Conservation (phyloP, 2,888 invertebrate species). For the Zygothrica quintamaculata region DNA sequence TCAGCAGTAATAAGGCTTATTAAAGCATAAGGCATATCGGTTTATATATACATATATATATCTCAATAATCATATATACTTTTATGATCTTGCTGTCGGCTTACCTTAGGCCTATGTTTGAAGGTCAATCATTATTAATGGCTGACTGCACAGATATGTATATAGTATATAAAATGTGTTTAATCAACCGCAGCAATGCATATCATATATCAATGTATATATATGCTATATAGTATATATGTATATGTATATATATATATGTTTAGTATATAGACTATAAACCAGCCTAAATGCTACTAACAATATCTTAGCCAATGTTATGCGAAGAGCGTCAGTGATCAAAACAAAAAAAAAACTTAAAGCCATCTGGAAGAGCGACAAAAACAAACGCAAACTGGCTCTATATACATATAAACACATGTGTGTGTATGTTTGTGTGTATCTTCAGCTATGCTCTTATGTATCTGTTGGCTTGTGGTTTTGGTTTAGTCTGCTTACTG, state of each 20-base stretch:
- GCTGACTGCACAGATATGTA: slow-evolving; percentile 34
- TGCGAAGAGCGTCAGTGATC: slow-evolving; percentile 4
- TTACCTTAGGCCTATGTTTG: not conserved
- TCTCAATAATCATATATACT: too few relatives aligned
- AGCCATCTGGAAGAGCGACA: not conserved
- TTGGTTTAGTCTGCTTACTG: too few relatives aligned
- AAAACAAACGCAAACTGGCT: not conserved
- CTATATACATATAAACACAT: not conserved
- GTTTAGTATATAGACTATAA: not conserved
- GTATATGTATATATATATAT: not conserved
- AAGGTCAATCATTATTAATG: slow-evolving; percentile 31
- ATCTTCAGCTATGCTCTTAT: slow-evolving; percentile 13
- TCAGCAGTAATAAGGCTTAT: not conserved
- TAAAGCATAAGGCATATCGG: not conserved
- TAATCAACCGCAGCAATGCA: slow-evolving; percentile 20
- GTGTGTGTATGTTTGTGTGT: slow-evolving; percentile 18
- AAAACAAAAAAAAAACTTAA: not conserved
- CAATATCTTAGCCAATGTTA: slow-evolving; percentile 5
- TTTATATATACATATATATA: too few relatives aligned
- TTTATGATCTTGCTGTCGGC: too few relatives aligned
- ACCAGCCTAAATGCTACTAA: slow-evolving; percentile 15
- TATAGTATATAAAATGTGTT: not conserved
- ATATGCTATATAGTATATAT: slow-evolving; percentile 9
- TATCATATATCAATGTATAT: slow-evolving; percentile 20
- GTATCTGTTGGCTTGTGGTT: slow-evolving; percentile 32